phyloP scores from a whole-genome alignment of 2,888 invertebrate genomes.

The Idaea biselata region DNA sequence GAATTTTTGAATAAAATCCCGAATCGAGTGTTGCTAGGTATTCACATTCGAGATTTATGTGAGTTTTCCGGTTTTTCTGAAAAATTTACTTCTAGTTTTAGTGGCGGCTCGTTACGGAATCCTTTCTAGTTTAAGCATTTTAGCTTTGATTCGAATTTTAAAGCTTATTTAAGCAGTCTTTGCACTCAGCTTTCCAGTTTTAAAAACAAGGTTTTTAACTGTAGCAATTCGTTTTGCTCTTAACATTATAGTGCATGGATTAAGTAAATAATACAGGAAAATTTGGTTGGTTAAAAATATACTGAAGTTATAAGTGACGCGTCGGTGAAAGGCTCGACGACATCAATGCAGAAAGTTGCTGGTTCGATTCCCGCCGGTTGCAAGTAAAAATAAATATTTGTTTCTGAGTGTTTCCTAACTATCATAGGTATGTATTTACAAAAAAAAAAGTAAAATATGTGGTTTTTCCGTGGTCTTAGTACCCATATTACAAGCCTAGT shows the following conservation, averaged over 20 bases:
- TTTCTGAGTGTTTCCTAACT: too few species aligned
- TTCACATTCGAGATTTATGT: background rate
- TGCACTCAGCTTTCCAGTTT: background rate
- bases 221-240: background rate
- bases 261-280: background rate
- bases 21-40: background rate
- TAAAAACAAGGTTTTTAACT: background rate
- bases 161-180: background rate
- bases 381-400: too few species aligned
- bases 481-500: too few species aligned
- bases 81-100: background rate
- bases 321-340: too few species aligned
- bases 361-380: too few species aligned
- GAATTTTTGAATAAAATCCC: constrained; percentile 5
- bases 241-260: too few species aligned
- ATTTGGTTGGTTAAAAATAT: too few species aligned
- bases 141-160: background rate
- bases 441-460: too few species aligned
- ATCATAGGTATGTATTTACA: too few species aligned
- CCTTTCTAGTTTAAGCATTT: background rate
- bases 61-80: background rate
- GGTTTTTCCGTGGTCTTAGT: too few species aligned
- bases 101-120: background rate
- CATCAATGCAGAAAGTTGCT: too few species aligned
- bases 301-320: too few species aligned